These are phyloP conservation scores for Leptinotarsa lineolata DNA, from an alignment of 1,140 invertebrate genomes.

Conservation along the genomic window DNA sequence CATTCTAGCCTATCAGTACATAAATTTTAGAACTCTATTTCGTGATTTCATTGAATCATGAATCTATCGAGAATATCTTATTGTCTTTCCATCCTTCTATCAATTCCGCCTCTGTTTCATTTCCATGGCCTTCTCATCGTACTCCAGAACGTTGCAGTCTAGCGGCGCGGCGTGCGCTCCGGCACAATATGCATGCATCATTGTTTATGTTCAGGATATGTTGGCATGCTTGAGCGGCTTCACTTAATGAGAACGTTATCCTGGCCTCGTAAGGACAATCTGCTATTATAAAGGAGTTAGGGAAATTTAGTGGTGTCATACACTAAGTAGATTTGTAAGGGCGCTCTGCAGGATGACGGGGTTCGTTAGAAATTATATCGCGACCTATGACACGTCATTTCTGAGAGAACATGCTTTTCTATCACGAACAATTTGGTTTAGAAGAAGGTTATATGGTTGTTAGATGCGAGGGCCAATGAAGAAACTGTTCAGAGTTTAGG, in stretches of 20 bases:
- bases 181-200: slow-evolving; percentile 38
- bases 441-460: no score
- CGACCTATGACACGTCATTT: neutral
- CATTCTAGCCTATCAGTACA: no score
- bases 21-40: no score
- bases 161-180: slow-evolving; percentile 16
- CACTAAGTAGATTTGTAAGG: slow-evolving; percentile 17
- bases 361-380: neutral
- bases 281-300: slow-evolving; percentile 28
- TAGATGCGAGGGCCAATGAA: no score
- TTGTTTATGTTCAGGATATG: slow-evolving; percentile 38
- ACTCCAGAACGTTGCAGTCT: slow-evolving; percentile 26
- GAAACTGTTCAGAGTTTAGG: no score
- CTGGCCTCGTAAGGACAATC: slow-evolving; percentile 32
- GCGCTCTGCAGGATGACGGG: neutral
- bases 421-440: no score
- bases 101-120: slow-evolving; percentile 9
- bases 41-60: no score
- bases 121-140: slow-evolving; percentile 7
- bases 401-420: neutral
- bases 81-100: neutral
- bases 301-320: slow-evolving; percentile 28
- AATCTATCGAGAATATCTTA: no score
- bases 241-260: slow-evolving; percentile 34
- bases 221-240: slow-evolving; percentile 28